phyloP scores from a whole-genome alignment of 2,113 vertebrate genomes.

The Camelus dromedarius region DNA sequence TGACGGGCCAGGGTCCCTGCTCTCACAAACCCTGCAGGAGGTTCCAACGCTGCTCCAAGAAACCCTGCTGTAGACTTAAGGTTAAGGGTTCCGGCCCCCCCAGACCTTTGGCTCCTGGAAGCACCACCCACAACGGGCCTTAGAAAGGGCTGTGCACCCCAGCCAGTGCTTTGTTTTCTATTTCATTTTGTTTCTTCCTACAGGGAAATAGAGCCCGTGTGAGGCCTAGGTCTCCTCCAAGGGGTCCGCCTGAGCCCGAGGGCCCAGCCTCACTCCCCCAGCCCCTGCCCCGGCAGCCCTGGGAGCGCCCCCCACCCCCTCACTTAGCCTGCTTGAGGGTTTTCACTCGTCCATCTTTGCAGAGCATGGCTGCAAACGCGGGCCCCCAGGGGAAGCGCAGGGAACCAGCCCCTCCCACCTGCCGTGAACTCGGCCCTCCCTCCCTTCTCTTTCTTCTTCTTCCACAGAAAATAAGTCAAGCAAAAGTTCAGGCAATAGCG shows the following conservation, averaged over 20 bases:
- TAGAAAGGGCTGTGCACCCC: not conserved
- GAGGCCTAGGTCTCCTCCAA: not conserved
- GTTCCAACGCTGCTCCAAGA: not conserved
- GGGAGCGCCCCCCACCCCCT: too few species aligned
- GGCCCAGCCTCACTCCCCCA: too few species aligned
- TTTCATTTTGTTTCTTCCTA: not conserved
- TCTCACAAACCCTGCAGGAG: not conserved
- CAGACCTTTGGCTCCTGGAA: not conserved
- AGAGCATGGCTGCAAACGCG: not conserved
- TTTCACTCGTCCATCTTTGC: not conserved
- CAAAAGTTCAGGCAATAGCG: not conserved
- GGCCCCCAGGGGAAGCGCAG: not conserved
- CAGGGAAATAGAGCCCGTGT: not conserved
- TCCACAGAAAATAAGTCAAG: not conserved
- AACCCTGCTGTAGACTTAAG: not conserved
- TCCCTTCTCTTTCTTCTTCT: not conserved
- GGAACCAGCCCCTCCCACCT: not conserved
- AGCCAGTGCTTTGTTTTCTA: not conserved
- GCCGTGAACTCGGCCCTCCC: fast-evolving
- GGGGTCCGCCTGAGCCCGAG: too few species aligned
- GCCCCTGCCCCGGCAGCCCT: fast-evolving
- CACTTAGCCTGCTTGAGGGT: not conserved
- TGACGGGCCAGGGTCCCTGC: fast-evolving
- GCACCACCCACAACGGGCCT: not conserved
- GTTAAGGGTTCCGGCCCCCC: not conserved